Evolutionary conservation across 2,113 vertebrate genomes (phyloP), one percentile per base, ranked within the genome.

Genomic region (Dasyurus viverrinus): DNA sequence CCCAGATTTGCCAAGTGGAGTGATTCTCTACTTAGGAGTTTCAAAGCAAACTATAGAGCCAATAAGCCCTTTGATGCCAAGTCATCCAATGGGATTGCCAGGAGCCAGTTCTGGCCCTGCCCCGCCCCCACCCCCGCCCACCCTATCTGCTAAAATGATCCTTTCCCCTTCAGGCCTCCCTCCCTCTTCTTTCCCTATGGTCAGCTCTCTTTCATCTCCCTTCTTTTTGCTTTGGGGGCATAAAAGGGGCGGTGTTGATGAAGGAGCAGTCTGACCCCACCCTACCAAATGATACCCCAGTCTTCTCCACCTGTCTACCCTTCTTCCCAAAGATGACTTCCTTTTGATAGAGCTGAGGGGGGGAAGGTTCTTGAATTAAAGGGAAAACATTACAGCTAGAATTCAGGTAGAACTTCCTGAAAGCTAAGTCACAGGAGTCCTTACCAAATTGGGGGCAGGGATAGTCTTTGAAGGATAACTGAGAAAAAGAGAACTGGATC

Each of bases 191-290:
- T 54, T 53, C 50, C 9, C 19, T 22, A 27, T 23, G 89, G 90
- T 95, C 95, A 95, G 90, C 92, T 94, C 95, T 95, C 95, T 97
- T 97, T 97, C 93, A 95, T 95, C 95, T 96, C 54, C 16, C 25
- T 94, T 92, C 84, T 84, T 84, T 96, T 76, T 92, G 95, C 95
- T 95, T 93, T 95, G 89, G 94, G 94, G 97, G 95, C 94, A 54
- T 95, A 92, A 90, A 94, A 93, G 92, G 96, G n/a, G 54, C 50
- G 57, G 42, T 96, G 95, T 97, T 96, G 89, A 47, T 93, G 89
- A 96, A 95, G 55, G 68, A 93, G 53, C 46, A 53, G 5, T 53
- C 89, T 94, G 93, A 93, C 95, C 60, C 91, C 89, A 89, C 95
- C 95, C 97, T 93, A 46, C 91, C 93, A 96, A 94, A 97, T 97